A percentile compares a stretch with the other conserved stretches of the same genome.
Conservation (phyloP, 2,797 vertebrate species). For the Hapalemur alaotrensis region DNA sequence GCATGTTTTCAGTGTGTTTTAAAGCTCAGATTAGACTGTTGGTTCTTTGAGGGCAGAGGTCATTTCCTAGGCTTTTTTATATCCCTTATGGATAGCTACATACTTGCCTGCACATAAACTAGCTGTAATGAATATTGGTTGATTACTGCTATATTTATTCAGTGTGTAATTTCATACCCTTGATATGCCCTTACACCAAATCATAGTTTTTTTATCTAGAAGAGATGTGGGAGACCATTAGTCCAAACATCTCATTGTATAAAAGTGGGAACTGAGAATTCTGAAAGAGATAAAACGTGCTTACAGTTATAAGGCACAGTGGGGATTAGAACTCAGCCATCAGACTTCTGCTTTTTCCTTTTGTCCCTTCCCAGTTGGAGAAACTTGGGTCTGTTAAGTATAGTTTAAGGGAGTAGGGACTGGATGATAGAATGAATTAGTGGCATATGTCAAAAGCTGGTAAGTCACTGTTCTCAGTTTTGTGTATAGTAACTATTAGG, state of each 20-base stretch:
- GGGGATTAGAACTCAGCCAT: background rate
- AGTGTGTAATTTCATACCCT: background rate
- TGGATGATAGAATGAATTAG: background rate
- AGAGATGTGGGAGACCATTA: background rate
- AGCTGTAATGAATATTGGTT: background rate
- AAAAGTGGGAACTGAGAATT: background rate
- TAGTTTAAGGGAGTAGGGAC: background rate
- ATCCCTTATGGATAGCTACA: background rate
- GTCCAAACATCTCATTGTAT: background rate
- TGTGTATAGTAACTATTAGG: background rate
- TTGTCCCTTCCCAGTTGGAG: background rate
- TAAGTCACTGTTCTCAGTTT: background rate
- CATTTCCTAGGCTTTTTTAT: background rate
- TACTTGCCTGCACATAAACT: background rate
- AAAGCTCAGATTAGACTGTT: background rate
- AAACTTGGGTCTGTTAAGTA: background rate
- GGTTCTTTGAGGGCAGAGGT: background rate
- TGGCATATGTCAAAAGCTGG: background rate
- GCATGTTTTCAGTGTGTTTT: background rate
- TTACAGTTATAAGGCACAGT: background rate
- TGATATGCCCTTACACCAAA: background rate
- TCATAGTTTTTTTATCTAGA: background rate
- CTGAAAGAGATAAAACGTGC: background rate
- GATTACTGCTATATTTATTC: background rate
- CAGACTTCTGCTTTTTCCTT: background rate